A percentile compares a stretch with the other conserved stretches of the same genome.
phyloP scores from a whole-genome alignment of 1,140 invertebrate genomes.

The Tetranychus cinnabarinus region DNA sequence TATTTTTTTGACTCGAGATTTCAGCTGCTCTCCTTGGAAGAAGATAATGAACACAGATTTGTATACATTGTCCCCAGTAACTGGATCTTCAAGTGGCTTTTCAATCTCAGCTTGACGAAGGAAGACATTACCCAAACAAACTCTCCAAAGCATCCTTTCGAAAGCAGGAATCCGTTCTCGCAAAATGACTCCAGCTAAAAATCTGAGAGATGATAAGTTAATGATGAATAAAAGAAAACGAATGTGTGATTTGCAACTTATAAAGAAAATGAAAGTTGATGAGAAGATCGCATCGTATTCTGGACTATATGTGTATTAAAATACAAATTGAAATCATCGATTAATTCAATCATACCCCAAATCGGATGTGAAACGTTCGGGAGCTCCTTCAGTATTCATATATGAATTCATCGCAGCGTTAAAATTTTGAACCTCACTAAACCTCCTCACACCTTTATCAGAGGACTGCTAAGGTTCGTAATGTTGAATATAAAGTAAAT shows the following conservation, averaged over 20 bases:
- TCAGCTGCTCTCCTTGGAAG: constrained; percentile 24
- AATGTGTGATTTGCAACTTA: no score
- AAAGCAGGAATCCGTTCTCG: constrained; percentile 83
- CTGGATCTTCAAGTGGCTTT: constrained; percentile 67
- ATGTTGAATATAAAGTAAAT: background rate
- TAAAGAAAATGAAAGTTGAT: background rate
- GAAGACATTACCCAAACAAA: constrained; percentile 68
- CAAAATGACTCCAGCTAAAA: constrained; percentile 31
- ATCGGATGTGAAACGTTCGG: background rate
- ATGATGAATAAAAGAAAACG: background rate
- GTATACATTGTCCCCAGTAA: constrained; percentile 32
- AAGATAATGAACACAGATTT: constrained; percentile 26
- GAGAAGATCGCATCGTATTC: background rate
- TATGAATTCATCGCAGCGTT: background rate
- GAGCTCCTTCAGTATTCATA: background rate
- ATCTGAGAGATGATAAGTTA: constrained; percentile 19
- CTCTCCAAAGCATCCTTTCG: constrained; percentile 93
- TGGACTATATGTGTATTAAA: background rate
- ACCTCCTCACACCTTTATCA: background rate
- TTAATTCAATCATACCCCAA: constrained; percentile 16
- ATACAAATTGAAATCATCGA: constrained; percentile 23
- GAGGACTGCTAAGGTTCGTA: background rate
- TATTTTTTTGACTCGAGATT: constrained; percentile 22
- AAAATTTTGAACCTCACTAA: constrained; percentile 1
- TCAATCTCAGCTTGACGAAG: constrained; percentile 48